Percentiles rank a stretch among this genome's conserved stretches.
Evolutionary conservation across 2,113 vertebrate species (phyloP).

Genomic region (Sisor rabdophorus): DNA sequence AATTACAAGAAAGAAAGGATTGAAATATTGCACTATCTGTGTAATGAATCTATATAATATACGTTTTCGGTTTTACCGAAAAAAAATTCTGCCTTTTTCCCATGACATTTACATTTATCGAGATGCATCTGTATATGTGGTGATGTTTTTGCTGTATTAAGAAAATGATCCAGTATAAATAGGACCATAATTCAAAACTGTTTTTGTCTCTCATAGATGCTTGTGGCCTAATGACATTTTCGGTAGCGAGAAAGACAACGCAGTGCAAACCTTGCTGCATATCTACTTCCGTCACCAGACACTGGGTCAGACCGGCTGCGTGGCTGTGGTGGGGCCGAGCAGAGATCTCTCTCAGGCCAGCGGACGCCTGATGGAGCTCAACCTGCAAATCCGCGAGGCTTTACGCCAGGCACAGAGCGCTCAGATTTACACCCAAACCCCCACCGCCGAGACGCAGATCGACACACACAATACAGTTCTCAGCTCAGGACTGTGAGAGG

Average conservation of each 20-base stretch:
- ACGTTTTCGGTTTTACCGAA: no score
- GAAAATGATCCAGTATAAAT: no score
- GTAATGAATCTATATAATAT: no score
- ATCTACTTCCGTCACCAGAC: slow-evolving; percentile 98
- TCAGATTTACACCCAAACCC: slow-evolving; percentile 61
- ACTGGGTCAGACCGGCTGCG: slow-evolving; percentile 88
- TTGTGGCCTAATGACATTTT: slow-evolving; percentile 96
- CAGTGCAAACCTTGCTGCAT: slow-evolving; percentile 88
- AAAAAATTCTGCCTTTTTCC: no score
- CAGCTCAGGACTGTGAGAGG: slow-evolving; percentile 83
- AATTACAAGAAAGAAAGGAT: no score
- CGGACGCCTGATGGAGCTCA: slow-evolving; percentile 92
- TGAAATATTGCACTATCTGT: no score
- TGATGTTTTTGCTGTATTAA: no score
- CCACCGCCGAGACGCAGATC: slow-evolving; percentile 36
- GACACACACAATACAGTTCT: slow-evolving; percentile 58
- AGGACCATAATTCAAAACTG: not conserved
- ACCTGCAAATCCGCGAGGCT: slow-evolving; percentile 92
- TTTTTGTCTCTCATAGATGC: slow-evolving; percentile 64
- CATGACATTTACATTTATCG: no score
- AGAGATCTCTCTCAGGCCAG: slow-evolving; percentile 89
- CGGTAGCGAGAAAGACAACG: slow-evolving; percentile 83
- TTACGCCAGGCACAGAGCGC: slow-evolving; percentile 80
- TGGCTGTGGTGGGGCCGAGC: slow-evolving; percentile 88
- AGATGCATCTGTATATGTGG: no score